These are phyloP conservation scores for Aporophyla lueneburgensis DNA, from an alignment of 2,888 invertebrate species.

Conservation along the genomic window DNA sequence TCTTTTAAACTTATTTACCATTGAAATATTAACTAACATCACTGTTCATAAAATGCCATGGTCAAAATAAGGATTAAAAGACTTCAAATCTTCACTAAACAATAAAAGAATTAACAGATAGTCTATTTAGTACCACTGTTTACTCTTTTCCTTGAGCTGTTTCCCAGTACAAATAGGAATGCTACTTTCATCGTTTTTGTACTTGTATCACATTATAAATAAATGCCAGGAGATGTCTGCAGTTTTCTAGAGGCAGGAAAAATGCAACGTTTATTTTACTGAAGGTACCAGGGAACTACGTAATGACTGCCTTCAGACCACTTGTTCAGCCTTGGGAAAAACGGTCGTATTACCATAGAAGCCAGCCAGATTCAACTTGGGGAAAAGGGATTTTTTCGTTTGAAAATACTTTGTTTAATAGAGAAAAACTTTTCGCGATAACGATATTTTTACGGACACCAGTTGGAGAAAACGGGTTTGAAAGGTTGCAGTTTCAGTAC, in stretches of 20 bases:
- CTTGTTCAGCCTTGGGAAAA: background rate
- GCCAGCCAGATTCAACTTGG: too few relatives aligned
- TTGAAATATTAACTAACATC: background rate
- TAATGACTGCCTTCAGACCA: background rate
- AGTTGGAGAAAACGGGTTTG: background rate
- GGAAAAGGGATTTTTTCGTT: background rate
- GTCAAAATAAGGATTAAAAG: background rate
- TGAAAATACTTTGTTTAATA: background rate
- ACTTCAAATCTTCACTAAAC: background rate
- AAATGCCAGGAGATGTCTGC: background rate
- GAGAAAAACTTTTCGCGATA: background rate
- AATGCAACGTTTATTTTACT: conserved; percentile 8
- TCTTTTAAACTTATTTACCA: background rate
- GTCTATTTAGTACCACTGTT: background rate
- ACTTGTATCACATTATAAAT: background rate
- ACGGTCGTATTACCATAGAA: too few relatives aligned
- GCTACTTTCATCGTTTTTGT: background rate
- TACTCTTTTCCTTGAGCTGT: background rate
- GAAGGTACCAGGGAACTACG: background rate
- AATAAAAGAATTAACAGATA: background rate
- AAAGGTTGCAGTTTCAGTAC: background rate
- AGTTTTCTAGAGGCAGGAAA: background rate
- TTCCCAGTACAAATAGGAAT: background rate
- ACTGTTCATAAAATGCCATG: background rate
- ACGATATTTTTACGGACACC: background rate